Evolutionary conservation across 2,113 vertebrate genomes (phyloP).

Genomic region (Pomatorhinus ruficollis): DNA sequence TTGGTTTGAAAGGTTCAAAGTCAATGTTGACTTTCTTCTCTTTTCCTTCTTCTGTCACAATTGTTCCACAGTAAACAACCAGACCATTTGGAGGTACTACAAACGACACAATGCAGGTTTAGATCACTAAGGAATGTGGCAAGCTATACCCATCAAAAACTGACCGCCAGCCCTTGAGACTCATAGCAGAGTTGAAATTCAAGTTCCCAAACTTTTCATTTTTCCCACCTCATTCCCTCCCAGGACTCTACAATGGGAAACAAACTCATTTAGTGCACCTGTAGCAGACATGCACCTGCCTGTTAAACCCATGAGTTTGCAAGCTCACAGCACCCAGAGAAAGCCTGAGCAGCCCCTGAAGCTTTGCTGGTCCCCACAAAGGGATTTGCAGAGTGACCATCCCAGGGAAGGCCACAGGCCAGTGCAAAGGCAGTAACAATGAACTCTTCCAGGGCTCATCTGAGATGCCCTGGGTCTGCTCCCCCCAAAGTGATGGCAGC

Average conservation of each 20-base stretch:
- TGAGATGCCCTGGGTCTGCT: background rate
- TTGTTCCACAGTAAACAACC: constrained; percentile 99
- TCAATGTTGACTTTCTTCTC: constrained; percentile 99
- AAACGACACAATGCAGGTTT: constrained; percentile 60
- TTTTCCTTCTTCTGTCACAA: constrained; percentile 99
- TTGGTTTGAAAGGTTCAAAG: constrained; percentile 99
- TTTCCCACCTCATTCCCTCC: background rate
- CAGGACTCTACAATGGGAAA: background rate
- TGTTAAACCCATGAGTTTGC: background rate
- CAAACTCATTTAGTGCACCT: background rate
- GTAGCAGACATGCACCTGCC: background rate
- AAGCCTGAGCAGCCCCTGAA: background rate
- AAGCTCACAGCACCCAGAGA: background rate
- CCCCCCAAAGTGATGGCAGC: background rate
- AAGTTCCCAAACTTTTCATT: background rate
- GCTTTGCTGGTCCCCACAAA: background rate
- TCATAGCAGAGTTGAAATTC: background rate
- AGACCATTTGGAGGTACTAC: constrained; percentile 98
- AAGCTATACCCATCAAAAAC: background rate
- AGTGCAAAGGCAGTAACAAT: background rate
- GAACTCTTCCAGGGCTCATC: background rate
- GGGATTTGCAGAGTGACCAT: background rate
- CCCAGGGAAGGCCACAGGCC: background rate
- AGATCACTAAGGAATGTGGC: background rate
- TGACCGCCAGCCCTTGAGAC: background rate